Evolutionary conservation across 2,797 vertebrate genomes (phyloP), one percentile per base, ranked within the genome.

Genomic region (Amniataba percoides): DNA sequence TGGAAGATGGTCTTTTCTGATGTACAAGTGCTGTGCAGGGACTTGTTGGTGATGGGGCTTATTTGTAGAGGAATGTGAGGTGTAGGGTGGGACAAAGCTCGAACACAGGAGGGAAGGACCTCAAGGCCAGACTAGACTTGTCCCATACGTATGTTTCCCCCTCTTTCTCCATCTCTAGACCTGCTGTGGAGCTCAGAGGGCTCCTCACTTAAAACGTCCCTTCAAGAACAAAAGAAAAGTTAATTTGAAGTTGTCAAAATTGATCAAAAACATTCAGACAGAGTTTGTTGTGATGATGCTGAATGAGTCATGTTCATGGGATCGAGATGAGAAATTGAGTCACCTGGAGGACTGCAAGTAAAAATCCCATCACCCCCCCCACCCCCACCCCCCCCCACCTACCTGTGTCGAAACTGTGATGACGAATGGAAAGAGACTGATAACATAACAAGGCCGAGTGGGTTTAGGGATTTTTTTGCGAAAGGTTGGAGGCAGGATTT

Each of bases 41-140:
- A 3, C 43, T 34, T 6, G 7, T 23, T 23, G 6, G 13, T 31
- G 67, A 79, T 45, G 65, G 73, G 74, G 64, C 60, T 88, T 88
- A 90, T 94, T 88, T 94, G 84, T 93, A 89, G 75, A 71, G 72
- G 90, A 91, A 91, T 93, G 77, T 80, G 52, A 87, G 78, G 61
- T 80, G 25, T 23, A 66, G 92, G 90, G 89, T 78, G 90, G 86
- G 69, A 89, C 73, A 53, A 11, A 8, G 51, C 61, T 25, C 0
- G 0, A 8, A 40, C 19, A 51, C 6, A 18, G 36, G 40, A 53
- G 79, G 80, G 72, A 51, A 59, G 67, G 23, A 87, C 73, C 77
- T 75, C 49, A 64, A 27, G 58, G 89, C 93, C 80, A 85, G 92
- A 89, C 83, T 80, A 76, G 87, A 91, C 92, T 81, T 91, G 93